Conservation (phyloP, 2,888 invertebrate genomes). For the Oscheius sp. region DNA sequence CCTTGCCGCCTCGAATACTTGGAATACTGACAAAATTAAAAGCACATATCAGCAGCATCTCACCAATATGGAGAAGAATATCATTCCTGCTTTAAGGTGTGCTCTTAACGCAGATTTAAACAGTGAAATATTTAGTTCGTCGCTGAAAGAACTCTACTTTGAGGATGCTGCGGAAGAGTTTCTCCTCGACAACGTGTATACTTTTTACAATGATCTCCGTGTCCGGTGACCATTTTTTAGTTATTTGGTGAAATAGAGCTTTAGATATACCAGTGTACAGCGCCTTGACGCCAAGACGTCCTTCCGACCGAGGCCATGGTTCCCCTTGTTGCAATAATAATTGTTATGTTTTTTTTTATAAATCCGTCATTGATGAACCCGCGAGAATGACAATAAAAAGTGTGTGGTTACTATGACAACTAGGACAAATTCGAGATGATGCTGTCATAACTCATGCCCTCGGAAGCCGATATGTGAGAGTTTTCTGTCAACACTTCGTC, state of each 20-base stretch:
- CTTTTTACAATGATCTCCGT: conserved; percentile 47
- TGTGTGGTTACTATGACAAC: background rate
- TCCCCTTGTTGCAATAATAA: conserved; percentile 27
- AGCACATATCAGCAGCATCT: conserved; percentile 47
- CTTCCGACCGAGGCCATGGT: conserved; percentile 53
- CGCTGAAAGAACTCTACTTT: conserved; percentile 47
- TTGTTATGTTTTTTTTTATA: conserved; percentile 3
- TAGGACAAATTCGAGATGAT: conserved; percentile 6
- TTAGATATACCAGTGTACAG: conserved; percentile 41
- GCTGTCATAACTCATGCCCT: conserved; percentile 21
- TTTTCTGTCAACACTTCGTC: conserved; percentile 18
- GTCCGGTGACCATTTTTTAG: conserved; percentile 33
- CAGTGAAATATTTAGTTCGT: conserved; percentile 21
- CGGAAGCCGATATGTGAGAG: conserved; percentile 16
- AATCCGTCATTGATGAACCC: conserved; percentile 23
- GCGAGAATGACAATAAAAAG: background rate
- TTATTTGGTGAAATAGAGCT: background rate
- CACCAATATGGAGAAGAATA: conserved; percentile 45
- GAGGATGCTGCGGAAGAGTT: conserved; percentile 50
- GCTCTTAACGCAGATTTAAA: background rate
- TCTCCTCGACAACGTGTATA: conserved; percentile 43
- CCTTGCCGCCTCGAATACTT: conserved; percentile 47
- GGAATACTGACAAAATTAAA: conserved; percentile 50
- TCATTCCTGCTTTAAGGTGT: conserved; percentile 31
- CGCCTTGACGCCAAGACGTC: conserved; percentile 40